Conservation (phyloP, 2,888 invertebrate genomes). For the Nycteola revayana region DNA sequence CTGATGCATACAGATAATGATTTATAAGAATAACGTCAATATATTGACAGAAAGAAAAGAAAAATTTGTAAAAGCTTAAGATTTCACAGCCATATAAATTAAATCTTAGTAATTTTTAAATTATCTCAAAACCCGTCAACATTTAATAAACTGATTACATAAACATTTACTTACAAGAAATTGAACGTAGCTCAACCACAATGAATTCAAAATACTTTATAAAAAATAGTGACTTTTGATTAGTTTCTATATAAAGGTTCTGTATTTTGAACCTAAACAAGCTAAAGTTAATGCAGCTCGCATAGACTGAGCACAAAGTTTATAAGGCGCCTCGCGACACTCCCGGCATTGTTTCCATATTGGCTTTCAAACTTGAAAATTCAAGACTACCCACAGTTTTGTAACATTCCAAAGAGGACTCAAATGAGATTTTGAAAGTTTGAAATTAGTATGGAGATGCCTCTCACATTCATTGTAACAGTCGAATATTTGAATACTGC, state of each 20-base stretch:
- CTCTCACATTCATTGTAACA: too few species aligned
- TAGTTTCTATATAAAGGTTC: constrained; percentile 39
- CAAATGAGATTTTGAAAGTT: constrained; percentile 42
- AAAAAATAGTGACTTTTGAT: constrained; percentile 37
- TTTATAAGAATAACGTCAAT: too few species aligned
- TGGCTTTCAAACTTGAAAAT: constrained; percentile 63
- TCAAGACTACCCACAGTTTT: constrained; percentile 48
- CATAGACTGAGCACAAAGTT: constrained; percentile 53
- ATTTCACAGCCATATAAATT: too few species aligned
- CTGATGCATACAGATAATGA: too few species aligned
- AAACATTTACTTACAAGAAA: too few species aligned
- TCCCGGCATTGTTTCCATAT: constrained; percentile 64
- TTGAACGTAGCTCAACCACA: too few species aligned
- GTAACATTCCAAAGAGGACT: constrained; percentile 37
- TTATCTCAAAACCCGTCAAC: too few species aligned
- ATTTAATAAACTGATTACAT: too few species aligned
- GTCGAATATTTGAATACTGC: constrained; percentile 15
- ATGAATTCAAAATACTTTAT: too few species aligned
- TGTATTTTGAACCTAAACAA: constrained; percentile 40
- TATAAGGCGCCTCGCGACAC: constrained; percentile 52
- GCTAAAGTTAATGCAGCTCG: constrained; percentile 38
- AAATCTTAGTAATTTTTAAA: too few species aligned
- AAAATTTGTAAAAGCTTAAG: too few species aligned
- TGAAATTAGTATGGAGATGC: constrained; percentile 32
- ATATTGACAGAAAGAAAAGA: too few species aligned